Evolutionary conservation across 2,113 vertebrate genomes (phyloP).

Genomic region (Ornithorhynchus anatinus): DNA sequence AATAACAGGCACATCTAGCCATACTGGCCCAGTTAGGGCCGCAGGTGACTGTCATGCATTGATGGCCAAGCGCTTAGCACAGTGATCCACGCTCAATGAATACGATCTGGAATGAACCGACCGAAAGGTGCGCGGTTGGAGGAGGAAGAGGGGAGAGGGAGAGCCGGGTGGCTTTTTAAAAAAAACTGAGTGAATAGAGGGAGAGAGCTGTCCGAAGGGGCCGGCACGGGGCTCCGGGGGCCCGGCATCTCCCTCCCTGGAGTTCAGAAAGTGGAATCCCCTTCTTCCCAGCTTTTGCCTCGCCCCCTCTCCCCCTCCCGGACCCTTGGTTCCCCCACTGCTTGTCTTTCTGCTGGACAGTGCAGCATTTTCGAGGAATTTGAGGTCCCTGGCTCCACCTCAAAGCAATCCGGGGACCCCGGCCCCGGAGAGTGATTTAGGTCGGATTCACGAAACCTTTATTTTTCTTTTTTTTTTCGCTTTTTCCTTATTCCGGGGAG

Average conservation of each 20-base stretch:
- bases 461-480: neutral
- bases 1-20: neutral
- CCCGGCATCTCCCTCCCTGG: slow-evolving; percentile 14
- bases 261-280: slow-evolving; percentile 50
- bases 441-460: too few relatives aligned
- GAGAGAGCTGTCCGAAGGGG: slow-evolving; percentile 37
- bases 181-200: slow-evolving; percentile 35
- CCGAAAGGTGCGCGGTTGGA: too few relatives aligned
- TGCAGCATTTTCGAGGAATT: too few relatives aligned
- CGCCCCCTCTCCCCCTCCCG: neutral
- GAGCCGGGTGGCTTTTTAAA: slow-evolving; percentile 7
- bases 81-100: too few relatives aligned
- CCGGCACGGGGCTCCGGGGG: too few relatives aligned
- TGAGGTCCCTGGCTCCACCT: too few relatives aligned
- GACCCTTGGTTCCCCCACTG: too few relatives aligned
- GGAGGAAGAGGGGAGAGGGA: too few relatives aligned
- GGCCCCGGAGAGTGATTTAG: too few relatives aligned
- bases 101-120: too few relatives aligned
- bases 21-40: slow-evolving; percentile 31
- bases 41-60: slow-evolving; percentile 10
- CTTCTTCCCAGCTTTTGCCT: neutral
- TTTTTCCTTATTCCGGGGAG: neutral
- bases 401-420: too few relatives aligned
- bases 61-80: neutral
- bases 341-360: too few relatives aligned